Evolutionary conservation across 1,140 invertebrate species (phyloP).

Genomic region (Drosophila repletoides): DNA sequence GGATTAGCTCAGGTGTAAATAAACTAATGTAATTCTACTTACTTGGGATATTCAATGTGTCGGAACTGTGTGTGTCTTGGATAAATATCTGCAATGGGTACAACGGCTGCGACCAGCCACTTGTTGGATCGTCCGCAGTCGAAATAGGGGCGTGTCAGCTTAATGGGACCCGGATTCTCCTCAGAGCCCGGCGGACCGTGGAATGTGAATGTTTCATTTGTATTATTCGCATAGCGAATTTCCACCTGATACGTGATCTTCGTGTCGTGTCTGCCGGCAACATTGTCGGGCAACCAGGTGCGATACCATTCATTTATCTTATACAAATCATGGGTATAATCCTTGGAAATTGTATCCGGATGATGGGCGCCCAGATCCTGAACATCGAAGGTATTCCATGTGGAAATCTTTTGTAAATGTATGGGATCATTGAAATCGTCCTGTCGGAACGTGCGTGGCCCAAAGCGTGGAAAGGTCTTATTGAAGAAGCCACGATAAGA

Average conservation of each 20-base stretch:
- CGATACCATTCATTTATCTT: constrained; percentile 97
- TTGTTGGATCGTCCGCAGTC: constrained; percentile 97
- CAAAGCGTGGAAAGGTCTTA: constrained; percentile 97
- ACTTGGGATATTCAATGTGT: constrained; percentile 98
- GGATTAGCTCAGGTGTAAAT: neutral
- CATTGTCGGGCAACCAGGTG: constrained; percentile 93
- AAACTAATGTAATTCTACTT: constrained; percentile 80
- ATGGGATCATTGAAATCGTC: constrained; percentile 98
- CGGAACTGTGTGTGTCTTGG: constrained; percentile 96
- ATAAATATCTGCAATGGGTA: constrained; percentile 97
- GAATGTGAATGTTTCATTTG: constrained; percentile 97
- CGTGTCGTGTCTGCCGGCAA: constrained; percentile 92
- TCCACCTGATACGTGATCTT: constrained; percentile 96
- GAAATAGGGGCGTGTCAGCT: constrained; percentile 97
- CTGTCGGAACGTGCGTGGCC: constrained; percentile 93
- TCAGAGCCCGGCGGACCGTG: constrained; percentile 95
- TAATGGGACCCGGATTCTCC: constrained; percentile 94
- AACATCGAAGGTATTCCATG: constrained; percentile 93
- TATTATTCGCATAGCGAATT: constrained; percentile 97
- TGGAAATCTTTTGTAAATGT: constrained; percentile 95
- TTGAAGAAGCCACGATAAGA: constrained; percentile 98
- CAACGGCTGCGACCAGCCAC: constrained; percentile 96
- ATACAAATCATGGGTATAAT: constrained; percentile 96
- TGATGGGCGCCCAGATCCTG: constrained; percentile 92
- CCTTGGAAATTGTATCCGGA: constrained; percentile 87